Percentiles rank a stretch among this genome's conserved stretches.
Conservation (phyloP, 53 echinoderm and acorn worm genomes). For the Hippasteria phrygiana region DNA sequence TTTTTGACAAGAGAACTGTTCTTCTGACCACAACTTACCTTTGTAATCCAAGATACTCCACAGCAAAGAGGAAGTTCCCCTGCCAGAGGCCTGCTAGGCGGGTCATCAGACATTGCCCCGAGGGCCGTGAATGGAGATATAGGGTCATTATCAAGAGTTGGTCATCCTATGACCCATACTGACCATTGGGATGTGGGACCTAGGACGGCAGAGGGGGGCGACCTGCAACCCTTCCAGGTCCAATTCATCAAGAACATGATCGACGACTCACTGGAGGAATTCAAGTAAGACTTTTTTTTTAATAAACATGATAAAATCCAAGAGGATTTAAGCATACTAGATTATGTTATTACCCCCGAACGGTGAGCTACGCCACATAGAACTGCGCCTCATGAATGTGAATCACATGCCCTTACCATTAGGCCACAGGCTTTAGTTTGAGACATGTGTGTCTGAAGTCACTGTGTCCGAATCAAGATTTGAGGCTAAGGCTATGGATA, state of each 20-base stretch:
- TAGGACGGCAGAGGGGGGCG: constrained; percentile 10
- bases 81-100: constrained; percentile 56
- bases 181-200: neutral
- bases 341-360: too few species aligned
- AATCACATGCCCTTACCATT: too few species aligned
- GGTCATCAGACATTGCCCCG: constrained; percentile 38
- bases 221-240: constrained; percentile 88
- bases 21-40: too few species aligned
- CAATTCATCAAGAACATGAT: constrained; percentile 97
- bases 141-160: neutral
- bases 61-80: constrained; percentile 8
- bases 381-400: too few species aligned
- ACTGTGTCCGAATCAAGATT: too few species aligned
- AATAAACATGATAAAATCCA: too few species aligned
- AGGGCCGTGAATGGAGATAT: constrained; percentile 11
- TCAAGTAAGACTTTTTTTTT: constrained; percentile 82
- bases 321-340: too few species aligned
- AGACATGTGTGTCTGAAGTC: too few species aligned
- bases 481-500: too few species aligned
- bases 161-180: neutral
- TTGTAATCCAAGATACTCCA: neutral
- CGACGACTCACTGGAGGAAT: constrained; percentile 92
- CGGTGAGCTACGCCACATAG: too few species aligned
- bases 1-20: too few species aligned
- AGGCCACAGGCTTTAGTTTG: too few species aligned